Conservation (phyloP, 2,888 invertebrate genomes). For the Drosophila nr. perissopoda region DNA sequence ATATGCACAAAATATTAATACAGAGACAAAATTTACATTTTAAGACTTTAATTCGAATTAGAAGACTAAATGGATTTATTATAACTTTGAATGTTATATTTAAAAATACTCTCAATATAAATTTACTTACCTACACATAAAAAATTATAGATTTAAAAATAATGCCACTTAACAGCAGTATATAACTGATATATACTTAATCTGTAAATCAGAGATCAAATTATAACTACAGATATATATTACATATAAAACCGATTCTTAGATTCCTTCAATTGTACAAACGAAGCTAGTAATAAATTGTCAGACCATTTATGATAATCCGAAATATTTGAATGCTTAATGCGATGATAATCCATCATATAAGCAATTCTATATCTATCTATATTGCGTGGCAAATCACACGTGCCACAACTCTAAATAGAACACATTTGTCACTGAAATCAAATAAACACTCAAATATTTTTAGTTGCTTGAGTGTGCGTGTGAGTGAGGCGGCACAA, state of each 20-base stretch:
- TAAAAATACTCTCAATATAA: not conserved
- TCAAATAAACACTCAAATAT: conserved; percentile 64
- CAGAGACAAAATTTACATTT: not conserved
- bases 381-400: conserved; percentile 55
- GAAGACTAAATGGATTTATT: not conserved
- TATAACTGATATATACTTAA: not conserved
- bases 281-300: not conserved
- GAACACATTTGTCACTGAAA: conserved; percentile 74
- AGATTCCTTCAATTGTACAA: not conserved
- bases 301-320: not conserved
- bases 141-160: too few relatives aligned
- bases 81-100: not conserved
- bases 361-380: conserved; percentile 30
- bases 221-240: not conserved
- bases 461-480: conserved; percentile 33
- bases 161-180: not conserved
- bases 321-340: not conserved
- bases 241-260: not conserved
- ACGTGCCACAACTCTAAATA: conserved; percentile 78
- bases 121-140: not conserved
- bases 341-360: conserved; percentile 57
- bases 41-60: not conserved
- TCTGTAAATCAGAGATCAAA: not conserved
- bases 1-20: not conserved
- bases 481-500: conserved; percentile 5